These are phyloP conservation scores for Epinotia bilunana DNA, from an alignment of 2,888 invertebrate genomes.

Conservation along the genomic window DNA sequence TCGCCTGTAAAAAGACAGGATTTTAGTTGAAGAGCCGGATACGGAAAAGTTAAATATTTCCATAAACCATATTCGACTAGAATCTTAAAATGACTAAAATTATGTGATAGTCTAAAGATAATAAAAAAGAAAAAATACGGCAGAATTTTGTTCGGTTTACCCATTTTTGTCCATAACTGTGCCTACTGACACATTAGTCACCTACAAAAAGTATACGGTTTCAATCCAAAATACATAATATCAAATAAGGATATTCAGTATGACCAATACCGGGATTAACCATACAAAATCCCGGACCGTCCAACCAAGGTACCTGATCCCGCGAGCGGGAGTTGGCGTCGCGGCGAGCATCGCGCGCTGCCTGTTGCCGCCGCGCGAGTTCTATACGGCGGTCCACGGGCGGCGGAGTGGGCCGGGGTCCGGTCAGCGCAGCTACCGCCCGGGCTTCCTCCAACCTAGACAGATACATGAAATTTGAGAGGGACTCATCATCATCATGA, in stretches of 20 bases:
- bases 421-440: constrained; percentile 75
- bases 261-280: not conserved
- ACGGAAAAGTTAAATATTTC: too few relatives aligned
- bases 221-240: too few relatives aligned
- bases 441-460: constrained; percentile 87
- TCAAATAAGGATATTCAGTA: too few relatives aligned
- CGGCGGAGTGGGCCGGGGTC: constrained; percentile 85
- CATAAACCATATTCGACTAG: too few relatives aligned
- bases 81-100: too few relatives aligned
- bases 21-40: not conserved
- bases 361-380: constrained; percentile 89
- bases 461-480: not conserved
- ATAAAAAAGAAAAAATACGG: too few relatives aligned
- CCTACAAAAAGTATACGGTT: too few relatives aligned
- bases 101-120: too few relatives aligned
- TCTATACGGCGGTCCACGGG: constrained; percentile 91
- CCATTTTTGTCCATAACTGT: too few relatives aligned
- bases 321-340: constrained; percentile 83
- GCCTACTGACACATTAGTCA: too few relatives aligned
- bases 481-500: not conserved
- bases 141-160: too few relatives aligned
- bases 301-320: constrained; percentile 72
- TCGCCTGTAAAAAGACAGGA: constrained; percentile 66
- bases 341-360: constrained; percentile 89
- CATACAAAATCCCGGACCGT: not conserved